phyloP scores from a whole-genome alignment of 2,113 vertebrate genomes.

The Petromus typicus region DNA sequence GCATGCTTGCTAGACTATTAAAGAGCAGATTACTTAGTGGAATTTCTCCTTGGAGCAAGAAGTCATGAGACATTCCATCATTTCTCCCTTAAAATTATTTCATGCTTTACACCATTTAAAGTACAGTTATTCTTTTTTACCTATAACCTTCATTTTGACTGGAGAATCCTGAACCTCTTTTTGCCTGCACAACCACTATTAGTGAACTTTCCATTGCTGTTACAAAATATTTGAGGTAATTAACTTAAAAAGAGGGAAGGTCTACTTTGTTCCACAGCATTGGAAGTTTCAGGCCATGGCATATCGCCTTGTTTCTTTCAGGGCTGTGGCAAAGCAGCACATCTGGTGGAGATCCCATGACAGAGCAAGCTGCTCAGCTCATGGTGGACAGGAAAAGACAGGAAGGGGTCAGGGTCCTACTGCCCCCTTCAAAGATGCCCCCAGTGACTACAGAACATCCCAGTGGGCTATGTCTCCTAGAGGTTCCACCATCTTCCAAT shows the following conservation, averaged over 20 bases:
- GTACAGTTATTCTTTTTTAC: neutral
- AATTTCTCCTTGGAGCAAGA: neutral
- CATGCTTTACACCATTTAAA: neutral
- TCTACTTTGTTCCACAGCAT: neutral
- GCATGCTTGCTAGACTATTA: neutral
- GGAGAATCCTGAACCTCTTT: neutral
- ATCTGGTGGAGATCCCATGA: neutral
- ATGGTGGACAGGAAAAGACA: neutral
- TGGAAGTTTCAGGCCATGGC: neutral
- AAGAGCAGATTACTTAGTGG: constrained; percentile 3
- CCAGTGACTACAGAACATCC: neutral
- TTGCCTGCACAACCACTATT: neutral
- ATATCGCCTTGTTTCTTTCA: neutral
- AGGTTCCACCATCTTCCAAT: neutral
- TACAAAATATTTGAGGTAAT: neutral
- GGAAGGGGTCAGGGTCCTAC: neutral
- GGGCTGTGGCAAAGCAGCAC: neutral
- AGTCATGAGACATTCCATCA: neutral
- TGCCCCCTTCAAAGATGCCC: neutral
- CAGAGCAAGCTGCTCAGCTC: neutral
- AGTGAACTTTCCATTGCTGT: neutral
- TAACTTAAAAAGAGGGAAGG: neutral
- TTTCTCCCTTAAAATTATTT: neutral
- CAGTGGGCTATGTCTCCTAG: neutral
- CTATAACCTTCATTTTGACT: neutral